Percentiles rank a stretch among this genome's conserved stretches.
Evolutionary conservation across 2,797 vertebrate genomes (phyloP).

Genomic region (Anolis apletophallus): DNA sequence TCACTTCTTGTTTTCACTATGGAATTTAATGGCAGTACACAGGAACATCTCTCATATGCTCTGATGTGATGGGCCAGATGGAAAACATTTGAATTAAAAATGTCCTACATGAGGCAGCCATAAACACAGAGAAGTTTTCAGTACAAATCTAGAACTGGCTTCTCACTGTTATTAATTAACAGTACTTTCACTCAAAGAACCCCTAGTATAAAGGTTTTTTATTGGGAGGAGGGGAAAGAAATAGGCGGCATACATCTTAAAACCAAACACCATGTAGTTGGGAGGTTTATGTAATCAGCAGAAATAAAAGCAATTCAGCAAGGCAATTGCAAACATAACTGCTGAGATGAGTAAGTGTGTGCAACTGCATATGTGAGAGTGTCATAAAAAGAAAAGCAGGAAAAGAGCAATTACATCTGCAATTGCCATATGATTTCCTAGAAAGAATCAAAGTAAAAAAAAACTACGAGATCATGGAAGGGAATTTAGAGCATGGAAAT

Average conservation of each 20-base stretch:
- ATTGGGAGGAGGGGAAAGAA: rapidly evolving
- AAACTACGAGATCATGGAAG: neutral
- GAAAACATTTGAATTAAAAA: slow-evolving; percentile 57
- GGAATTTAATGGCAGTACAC: slow-evolving; percentile 53
- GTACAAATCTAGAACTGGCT: slow-evolving; percentile 34
- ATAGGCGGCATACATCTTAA: neutral
- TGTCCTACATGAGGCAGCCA: neutral
- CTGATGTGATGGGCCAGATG: slow-evolving; percentile 30
- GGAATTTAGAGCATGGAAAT: neutral
- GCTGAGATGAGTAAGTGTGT: slow-evolving; percentile 15
- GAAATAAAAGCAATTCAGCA: slow-evolving; percentile 43
- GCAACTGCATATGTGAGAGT: neutral
- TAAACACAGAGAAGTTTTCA: slow-evolving; percentile 28
- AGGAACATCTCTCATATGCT: neutral
- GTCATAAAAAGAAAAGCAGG: slow-evolving; percentile 32
- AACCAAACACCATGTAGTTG: slow-evolving; percentile 4
- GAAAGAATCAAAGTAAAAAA: neutral
- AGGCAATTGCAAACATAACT: slow-evolving; percentile 11
- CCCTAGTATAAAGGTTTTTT: neutral
- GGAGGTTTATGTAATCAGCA: slow-evolving; percentile 46
- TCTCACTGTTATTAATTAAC: slow-evolving; percentile 32
- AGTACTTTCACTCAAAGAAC: slow-evolving; percentile 10
- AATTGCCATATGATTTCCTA: neutral
- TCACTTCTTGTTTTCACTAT: slow-evolving; percentile 32
- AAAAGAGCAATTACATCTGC: neutral